These are phyloP conservation scores for Pyrrhia umbra DNA, from an alignment of 2,888 invertebrate species.

Conservation along the genomic window DNA sequence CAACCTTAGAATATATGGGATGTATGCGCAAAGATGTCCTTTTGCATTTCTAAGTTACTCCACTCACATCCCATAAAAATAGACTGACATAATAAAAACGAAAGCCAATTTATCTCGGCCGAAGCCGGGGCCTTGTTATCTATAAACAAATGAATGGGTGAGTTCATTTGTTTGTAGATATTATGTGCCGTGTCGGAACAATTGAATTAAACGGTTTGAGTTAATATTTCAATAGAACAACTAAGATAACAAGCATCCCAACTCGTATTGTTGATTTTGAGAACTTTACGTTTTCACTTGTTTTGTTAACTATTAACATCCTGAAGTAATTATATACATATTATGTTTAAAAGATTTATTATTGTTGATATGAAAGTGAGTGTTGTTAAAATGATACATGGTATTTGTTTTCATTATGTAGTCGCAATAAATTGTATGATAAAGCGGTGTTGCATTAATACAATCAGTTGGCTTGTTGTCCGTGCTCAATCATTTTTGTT, in stretches of 20 bases:
- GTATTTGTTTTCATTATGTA: conserved; percentile 44
- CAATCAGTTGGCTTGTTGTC: conserved; percentile 38
- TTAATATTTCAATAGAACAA: conserved; percentile 66
- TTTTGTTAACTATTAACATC: conserved; percentile 5
- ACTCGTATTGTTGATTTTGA: conserved; percentile 61
- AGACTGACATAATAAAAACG: conserved; percentile 1
- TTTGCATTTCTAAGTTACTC: conserved; percentile 15
- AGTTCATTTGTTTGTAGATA: conserved; percentile 47
- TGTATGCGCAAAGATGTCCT: conserved; percentile 20
- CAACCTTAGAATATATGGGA: conserved; percentile 20
- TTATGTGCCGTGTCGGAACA: conserved; percentile 38
- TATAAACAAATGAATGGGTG: conserved; percentile 38
- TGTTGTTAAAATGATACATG: conserved; percentile 36
- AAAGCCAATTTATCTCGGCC: conserved; percentile 21
- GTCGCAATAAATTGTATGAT: conserved; percentile 39
- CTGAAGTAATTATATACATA: conserved; percentile 32
- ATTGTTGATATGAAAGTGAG: conserved; percentile 16
- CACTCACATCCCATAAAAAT: conserved; percentile 31
- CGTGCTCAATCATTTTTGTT: conserved; percentile 39
- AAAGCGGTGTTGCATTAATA: conserved; percentile 43
- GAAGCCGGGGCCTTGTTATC: conserved; percentile 21
- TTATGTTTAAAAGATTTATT: conserved; percentile 32
- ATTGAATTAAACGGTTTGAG: conserved; percentile 59
- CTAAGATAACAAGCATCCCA: conserved; percentile 62
- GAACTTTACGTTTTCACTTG: conserved; percentile 40